Conservation (phyloP, 2,888 invertebrate genomes). For the Perizoma flavofasciatum region DNA sequence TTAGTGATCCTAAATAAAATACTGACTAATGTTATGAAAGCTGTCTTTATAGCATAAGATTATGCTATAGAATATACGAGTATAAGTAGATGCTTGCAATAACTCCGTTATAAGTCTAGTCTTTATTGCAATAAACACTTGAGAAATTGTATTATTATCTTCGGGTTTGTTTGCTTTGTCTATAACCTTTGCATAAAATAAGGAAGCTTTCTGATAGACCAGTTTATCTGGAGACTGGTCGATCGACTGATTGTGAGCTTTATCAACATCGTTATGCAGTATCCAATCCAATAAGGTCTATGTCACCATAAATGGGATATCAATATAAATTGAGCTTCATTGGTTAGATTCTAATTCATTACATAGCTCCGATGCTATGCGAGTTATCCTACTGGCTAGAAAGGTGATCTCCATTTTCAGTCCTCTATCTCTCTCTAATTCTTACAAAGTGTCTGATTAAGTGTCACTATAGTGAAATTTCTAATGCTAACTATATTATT, state of each 20-base stretch:
- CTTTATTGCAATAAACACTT: conserved; percentile 22
- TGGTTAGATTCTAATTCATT: too few species aligned
- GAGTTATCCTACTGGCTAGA: too few species aligned
- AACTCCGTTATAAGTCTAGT: background rate
- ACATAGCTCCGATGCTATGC: too few species aligned
- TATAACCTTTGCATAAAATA: conserved; percentile 28
- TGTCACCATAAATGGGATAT: too few species aligned
- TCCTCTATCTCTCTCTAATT: too few species aligned
- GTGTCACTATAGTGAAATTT: background rate
- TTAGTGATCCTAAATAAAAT: too few species aligned
- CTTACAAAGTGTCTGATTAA: too few species aligned
- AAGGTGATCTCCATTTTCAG: too few species aligned
- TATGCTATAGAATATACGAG: too few species aligned
- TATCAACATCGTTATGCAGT: conserved; percentile 10
- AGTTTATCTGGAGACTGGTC: conserved; percentile 14
- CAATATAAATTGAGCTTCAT: too few species aligned
- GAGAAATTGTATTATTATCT: conserved; percentile 20
- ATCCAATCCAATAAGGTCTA: background rate
- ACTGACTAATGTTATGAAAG: too few species aligned
- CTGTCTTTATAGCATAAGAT: conserved; percentile 3
- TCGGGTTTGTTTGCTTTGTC: conserved; percentile 20
- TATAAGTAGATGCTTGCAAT: too few species aligned
- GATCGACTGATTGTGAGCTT: conserved; percentile 7
- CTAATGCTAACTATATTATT: background rate
- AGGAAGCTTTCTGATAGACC: conserved; percentile 25